Conservation (phyloP, 2,888 invertebrate species). For the Pimpla rufipes region DNA sequence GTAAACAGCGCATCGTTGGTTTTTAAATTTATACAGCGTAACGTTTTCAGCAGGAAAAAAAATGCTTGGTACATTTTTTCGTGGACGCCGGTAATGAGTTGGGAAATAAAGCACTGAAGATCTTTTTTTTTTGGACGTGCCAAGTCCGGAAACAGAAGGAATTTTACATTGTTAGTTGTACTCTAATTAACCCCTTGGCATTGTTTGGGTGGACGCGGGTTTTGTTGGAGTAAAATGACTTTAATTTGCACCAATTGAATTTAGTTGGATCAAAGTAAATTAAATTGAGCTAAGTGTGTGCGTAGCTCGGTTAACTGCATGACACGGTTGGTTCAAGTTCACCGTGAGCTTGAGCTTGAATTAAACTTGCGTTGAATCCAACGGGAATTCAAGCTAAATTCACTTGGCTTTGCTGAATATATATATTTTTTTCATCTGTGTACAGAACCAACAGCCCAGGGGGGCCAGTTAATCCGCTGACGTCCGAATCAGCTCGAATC, state of each 20-base stretch:
- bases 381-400: no score
- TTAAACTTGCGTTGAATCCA: no score
- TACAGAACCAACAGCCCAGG: background rate
- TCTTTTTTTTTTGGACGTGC: no score
- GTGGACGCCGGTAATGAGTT: background rate
- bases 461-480: background rate
- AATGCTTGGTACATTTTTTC: background rate
- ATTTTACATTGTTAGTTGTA: no score
- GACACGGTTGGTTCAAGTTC: no score
- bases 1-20: constrained; percentile 39
- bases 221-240: no score
- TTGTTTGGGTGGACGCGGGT: no score
- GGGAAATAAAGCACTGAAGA: background rate
- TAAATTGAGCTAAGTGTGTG: background rate
- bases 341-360: no score
- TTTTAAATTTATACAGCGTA: background rate
- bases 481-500: background rate
- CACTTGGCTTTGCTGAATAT: no score
- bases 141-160: no score
- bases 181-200: no score
- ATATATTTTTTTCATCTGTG: background rate
- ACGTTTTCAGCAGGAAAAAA: background rate
- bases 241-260: background rate
- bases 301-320: no score
- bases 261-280: constrained; percentile 4